Percentiles rank a stretch among this genome's conserved stretches.
Conservation (phyloP, 64 coral and sea anemone species). For the Platygyra sinensis region DNA sequence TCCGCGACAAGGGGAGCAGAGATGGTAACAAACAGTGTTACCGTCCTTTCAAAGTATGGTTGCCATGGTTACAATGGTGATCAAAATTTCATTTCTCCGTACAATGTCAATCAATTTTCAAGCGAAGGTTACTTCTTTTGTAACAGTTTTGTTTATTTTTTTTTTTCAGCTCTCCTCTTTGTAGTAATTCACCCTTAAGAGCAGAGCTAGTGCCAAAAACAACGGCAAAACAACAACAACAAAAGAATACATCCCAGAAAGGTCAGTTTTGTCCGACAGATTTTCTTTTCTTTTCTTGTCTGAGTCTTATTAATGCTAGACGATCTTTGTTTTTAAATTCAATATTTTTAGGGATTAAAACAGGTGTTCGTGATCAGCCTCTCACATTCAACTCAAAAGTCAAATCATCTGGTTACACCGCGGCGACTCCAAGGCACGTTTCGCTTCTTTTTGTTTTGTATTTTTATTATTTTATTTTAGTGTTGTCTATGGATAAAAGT, state of each 20-base stretch:
- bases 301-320: too few species aligned
- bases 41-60: conserved; percentile 29
- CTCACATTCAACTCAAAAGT: conserved; percentile 94
- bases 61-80: background rate
- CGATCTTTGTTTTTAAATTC: background rate
- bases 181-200: conserved; percentile 86
- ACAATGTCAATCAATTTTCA: background rate
- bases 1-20: conserved; percentile 28
- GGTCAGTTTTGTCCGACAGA: background rate
- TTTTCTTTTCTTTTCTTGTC: too few species aligned
- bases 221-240: conserved; percentile 22
- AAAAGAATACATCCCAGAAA: conserved; percentile 44
- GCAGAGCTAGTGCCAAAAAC: conserved; percentile 81
- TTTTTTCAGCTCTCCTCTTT: conserved; percentile 73
- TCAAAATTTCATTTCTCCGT: background rate
- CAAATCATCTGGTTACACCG: conserved; percentile 89
- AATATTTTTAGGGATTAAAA: conserved; percentile 18
- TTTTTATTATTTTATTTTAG: background rate
- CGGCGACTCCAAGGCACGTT: conserved; percentile 66
- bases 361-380: conserved; percentile 67
- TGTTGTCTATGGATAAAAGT: background rate
- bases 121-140: background rate
- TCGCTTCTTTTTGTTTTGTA: background rate
- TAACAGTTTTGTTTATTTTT: too few species aligned
- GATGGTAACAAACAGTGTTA: background rate